Base-by-base conservation (phyloP, 2,888 invertebrate species). In the Cyclophora albipunctata region DNA sequence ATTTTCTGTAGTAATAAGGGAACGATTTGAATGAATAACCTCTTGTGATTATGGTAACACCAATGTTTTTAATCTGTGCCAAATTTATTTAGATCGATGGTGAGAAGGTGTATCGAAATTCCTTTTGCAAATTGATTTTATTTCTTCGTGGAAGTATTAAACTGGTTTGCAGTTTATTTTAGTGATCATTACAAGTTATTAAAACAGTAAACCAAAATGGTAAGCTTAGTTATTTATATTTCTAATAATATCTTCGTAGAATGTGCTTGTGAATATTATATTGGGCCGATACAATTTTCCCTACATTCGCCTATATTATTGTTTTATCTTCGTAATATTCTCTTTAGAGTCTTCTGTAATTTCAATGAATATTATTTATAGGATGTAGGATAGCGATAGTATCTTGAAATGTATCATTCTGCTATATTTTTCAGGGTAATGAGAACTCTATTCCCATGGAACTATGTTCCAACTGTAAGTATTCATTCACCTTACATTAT, bases 361-460 rank as follows among this genome's bases (percentile, higher is more conserved):
- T 20, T 20, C 20, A 20, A 20, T 20, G 20, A 20, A 20, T 20
- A 2, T 20, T 20, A 20, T 20, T 20, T 20, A 20, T 20, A 20
- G 20, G 20, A 20, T 20, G 20, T 20, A 20, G 20, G 20, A 20
- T 20, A 20, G 20, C 2, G 20, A 20, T 20, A 20, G 20, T 20
- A 20, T 20, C 20, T 20, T 20, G 6, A 34, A 50, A 45, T 41
- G 4, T 46, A 47, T 34, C 34, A 45, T 42, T 50, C 42, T 33
- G 35, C 48, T n/a, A 50, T 5, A 34, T 51, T 37, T 60, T 92
- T 50, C 91, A 97, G 98, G 98, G 98, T 89, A 98, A 98, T 90
- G 98, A 98, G 91, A 95, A 94, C 80, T 97, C 97, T 69, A 92
- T 98, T 81, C 97, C 97, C 69, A 96, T 98, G 96, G 98, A 98